Conservation (phyloP, 2,888 invertebrate species). For the Schizotus pectinicornis region DNA sequence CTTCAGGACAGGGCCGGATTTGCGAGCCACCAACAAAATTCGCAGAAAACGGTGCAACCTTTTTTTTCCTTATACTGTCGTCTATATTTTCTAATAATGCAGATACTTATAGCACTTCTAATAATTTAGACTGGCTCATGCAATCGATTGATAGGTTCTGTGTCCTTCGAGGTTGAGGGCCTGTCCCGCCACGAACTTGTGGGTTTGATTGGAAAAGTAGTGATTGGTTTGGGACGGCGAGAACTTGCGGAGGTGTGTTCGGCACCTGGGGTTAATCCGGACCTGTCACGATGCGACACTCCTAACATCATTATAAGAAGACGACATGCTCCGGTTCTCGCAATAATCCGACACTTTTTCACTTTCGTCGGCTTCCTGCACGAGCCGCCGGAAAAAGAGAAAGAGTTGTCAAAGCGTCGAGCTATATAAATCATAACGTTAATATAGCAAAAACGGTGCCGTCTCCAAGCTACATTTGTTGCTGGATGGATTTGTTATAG, state of each 20-base stretch:
- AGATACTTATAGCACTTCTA: background rate
- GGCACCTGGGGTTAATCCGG: no score
- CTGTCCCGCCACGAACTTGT: no score
- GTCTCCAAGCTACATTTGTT: slow-evolving; percentile 30
- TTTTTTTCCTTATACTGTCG: background rate
- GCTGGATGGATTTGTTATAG: slow-evolving; percentile 20
- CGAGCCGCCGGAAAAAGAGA: slow-evolving; percentile 32
- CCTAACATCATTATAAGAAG: slow-evolving; percentile 32
- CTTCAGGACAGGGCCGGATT: slow-evolving; percentile 1
- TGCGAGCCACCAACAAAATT: no score
- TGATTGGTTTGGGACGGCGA: no score
- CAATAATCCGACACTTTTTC: slow-evolving; percentile 36
- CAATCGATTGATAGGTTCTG: no score
- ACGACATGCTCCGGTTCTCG: slow-evolving; percentile 33
- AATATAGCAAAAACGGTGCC: slow-evolving; percentile 27
- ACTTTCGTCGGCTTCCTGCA: slow-evolving; percentile 40
- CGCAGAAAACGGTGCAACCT: no score
- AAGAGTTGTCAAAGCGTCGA: slow-evolving; percentile 36
- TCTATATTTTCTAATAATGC: background rate
- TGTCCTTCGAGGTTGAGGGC: no score
- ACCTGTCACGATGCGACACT: slow-evolving; percentile 24
- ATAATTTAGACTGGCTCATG: no score
- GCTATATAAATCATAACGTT: slow-evolving; percentile 28
- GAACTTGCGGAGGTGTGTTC: no score
- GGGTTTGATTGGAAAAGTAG: no score